Conservation (phyloP, 2,797 vertebrate genomes). For the Acrocephalus scirpaceus region DNA sequence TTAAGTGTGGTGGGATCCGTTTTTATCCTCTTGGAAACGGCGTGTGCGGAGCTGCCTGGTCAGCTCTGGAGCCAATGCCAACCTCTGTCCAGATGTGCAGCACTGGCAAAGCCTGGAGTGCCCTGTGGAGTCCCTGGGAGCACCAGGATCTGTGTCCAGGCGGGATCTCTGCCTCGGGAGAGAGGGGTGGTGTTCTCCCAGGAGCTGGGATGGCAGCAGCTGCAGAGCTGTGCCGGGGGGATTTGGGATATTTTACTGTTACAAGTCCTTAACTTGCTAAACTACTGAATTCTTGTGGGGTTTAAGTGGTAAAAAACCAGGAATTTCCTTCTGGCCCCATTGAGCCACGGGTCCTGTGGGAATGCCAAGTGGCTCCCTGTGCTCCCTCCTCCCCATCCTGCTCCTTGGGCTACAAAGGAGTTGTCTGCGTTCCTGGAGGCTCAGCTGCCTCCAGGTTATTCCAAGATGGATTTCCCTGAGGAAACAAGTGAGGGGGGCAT, state of each 20-base stretch:
- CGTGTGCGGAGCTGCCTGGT: neutral
- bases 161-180: neutral
- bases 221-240: neutral
- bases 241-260: slow-evolving; percentile 61
- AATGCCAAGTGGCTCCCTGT: neutral
- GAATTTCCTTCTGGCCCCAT: neutral
- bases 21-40: neutral
- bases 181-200: neutral
- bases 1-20: rapidly evolving
- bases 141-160: neutral
- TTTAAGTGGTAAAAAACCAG: neutral
- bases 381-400: neutral
- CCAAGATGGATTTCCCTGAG: neutral
- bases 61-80: rapidly evolving
- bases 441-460: neutral
- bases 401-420: neutral
- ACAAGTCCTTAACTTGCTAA: slow-evolving; percentile 71
- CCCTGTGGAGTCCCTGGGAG: neutral
- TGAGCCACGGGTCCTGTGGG: neutral
- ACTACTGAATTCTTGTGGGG: slow-evolving; percentile 43
- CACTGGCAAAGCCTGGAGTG: neutral
- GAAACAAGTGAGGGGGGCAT: neutral
- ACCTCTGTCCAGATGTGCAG: neutral
- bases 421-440: neutral
- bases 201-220: neutral